phyloP scores from a whole-genome alignment of 2,113 vertebrate species.

The Ceyx cyanopectus region DNA sequence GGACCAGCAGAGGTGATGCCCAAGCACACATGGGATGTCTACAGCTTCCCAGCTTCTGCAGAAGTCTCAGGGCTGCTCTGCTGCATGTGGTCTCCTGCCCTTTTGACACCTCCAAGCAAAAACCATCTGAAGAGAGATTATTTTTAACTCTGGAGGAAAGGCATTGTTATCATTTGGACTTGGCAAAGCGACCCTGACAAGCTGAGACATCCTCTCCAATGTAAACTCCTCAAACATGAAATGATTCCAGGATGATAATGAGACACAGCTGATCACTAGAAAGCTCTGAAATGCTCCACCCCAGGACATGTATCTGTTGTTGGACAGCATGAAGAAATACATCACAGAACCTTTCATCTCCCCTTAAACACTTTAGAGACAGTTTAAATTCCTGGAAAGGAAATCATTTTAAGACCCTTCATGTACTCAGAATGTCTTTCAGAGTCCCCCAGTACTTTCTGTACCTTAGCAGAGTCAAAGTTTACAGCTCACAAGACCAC shows the following conservation, averaged over 20 bases:
- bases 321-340: neutral
- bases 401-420: neutral
- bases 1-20: neutral
- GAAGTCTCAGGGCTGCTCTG: neutral
- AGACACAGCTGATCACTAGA: conserved; percentile 10
- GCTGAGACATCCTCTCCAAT: neutral
- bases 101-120: neutral
- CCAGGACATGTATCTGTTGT: conserved; percentile 14
- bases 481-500: neutral
- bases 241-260: conserved; percentile 17
- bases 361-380: neutral
- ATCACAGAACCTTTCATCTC: neutral
- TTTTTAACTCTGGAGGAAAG: conserved; percentile 26
- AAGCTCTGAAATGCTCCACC: conserved; percentile 4
- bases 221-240: neutral
- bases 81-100: neutral
- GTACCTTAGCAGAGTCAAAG: neutral
- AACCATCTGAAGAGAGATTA: neutral
- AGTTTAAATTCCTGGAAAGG: neutral
- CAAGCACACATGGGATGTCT: accelerated
- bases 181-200: conserved; percentile 15
- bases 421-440: neutral
- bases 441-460: neutral
- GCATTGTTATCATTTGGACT: neutral
- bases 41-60: neutral